Base-by-base conservation (phyloP, 2,113 vertebrate species). In the Cyanocitta stelleri region DNA sequence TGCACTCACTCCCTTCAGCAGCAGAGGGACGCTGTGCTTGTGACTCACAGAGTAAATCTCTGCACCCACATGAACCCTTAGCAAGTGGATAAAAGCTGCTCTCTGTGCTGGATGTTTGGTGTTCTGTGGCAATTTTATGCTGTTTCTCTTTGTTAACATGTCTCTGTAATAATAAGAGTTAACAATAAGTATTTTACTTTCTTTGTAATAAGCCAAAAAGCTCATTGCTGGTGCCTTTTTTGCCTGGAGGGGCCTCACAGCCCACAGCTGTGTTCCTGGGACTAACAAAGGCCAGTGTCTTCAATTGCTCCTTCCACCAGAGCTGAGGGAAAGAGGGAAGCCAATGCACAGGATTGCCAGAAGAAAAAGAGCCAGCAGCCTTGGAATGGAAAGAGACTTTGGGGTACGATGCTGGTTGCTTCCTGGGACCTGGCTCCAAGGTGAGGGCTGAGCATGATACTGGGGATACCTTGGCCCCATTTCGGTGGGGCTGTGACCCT, bases 211-310 rank as follows among this genome's bases (percentile, higher is more conserved):
- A 95, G 92, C 95, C 85, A 95, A 90, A 97, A 91, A 93, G 87
- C 90, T 97, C 90, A 58, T 97, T 95, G 89, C 85, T 95, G 93
- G 96, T 97, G 91, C 97, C 95, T 97, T 97, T 97, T 96, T 96
- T 89, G 89, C 93, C 87, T 35, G 93, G 79, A 90, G 82, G 67
- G 83, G 48, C 46, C 81, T 92, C 81, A 79, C 88, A 97, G 89
- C 54, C 46, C 55, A 39, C 75, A 73, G 87, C 81, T 58, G 4
- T 59, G 41, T 56, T 94, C 86, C 11, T 37, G 24, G 51, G 41
- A 39, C 69, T 52, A 89, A 81, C 62, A 64, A 85, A 92, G 91
- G 88, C 32, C 75, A 26, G 79, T 30, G 58, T 18, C 54, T 59
- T 85, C 76, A 58, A 33, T 52, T 35, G 84, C 44, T 78, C 11